These are phyloP conservation scores for Sterna hirundo DNA, from an alignment of 2,113 vertebrate species.

Conservation along the genomic window DNA sequence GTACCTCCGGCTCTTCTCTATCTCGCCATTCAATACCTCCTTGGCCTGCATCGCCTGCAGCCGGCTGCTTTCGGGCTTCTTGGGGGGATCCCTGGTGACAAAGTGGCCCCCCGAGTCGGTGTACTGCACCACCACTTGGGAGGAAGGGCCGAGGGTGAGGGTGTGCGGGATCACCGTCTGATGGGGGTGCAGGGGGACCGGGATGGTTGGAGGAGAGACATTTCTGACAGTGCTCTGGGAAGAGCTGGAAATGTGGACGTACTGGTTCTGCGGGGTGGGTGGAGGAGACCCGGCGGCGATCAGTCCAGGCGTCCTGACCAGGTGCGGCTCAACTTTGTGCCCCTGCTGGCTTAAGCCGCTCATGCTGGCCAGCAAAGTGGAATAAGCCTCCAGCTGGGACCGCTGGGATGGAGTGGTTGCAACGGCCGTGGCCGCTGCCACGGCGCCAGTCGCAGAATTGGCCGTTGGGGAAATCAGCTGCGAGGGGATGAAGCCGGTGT, in stretches of 20 bases:
- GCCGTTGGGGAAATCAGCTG: constrained; percentile 87
- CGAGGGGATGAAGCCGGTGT: constrained; percentile 89
- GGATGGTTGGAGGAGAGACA: constrained; percentile 82
- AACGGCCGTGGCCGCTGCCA: constrained; percentile 74
- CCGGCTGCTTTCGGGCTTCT: constrained; percentile 82
- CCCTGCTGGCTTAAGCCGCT: constrained; percentile 81
- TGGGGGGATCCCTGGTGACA: constrained; percentile 71
- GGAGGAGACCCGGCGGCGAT: constrained; percentile 79
- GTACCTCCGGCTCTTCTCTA: constrained; percentile 86
- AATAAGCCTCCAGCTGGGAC: constrained; percentile 88
- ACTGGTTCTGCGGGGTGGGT: constrained; percentile 85
- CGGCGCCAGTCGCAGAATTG: constrained; percentile 70
- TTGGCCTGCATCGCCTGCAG: constrained; percentile 78
- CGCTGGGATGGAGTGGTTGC: constrained; percentile 84
- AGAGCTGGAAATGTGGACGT: constrained; percentile 91
- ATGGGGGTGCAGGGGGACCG: constrained; percentile 86
- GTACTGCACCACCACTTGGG: constrained; percentile 91
- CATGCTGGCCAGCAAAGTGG: constrained; percentile 84
- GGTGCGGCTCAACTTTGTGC: constrained; percentile 80
- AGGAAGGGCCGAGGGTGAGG: constrained; percentile 84
- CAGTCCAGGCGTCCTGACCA: constrained; percentile 83
- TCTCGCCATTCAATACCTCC: constrained; percentile 91
- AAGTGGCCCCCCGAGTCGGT: constrained; percentile 80
- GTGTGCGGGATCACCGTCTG: constrained; percentile 86
- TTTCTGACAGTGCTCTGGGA: constrained; percentile 83